Conservation (phyloP, 1,140 invertebrate genomes). For the Gonatopus flavifemur region DNA sequence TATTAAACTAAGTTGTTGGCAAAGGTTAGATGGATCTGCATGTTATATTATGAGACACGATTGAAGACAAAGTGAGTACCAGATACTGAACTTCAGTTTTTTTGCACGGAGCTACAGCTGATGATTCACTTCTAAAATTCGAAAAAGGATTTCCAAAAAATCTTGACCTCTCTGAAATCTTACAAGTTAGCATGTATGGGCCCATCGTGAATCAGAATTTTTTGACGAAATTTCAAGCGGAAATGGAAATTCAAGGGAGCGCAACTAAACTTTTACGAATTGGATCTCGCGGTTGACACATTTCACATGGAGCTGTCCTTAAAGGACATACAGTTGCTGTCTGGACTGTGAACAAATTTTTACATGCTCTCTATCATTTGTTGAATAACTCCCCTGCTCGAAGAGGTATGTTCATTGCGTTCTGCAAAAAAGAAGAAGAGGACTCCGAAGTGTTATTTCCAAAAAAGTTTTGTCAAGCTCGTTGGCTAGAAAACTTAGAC, state of each 20-base stretch:
- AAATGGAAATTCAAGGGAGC: conserved; percentile 1
- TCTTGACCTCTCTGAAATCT: conserved; percentile 12
- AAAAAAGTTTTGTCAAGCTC: conserved; percentile 26
- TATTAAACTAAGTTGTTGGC: conserved; percentile 18
- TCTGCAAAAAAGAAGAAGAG: conserved; percentile 15
- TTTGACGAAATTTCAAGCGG: no score
- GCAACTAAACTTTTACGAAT: background rate
- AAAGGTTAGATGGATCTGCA: conserved; percentile 26
- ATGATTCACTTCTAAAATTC: conserved; percentile 19
- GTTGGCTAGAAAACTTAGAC: conserved; percentile 28
- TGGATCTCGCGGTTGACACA: conserved; percentile 27
- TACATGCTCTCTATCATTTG: conserved; percentile 20
- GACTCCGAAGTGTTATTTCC: conserved; percentile 22
- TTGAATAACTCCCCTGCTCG: conserved; percentile 26
- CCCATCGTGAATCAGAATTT: conserved; percentile 24
- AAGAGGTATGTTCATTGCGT: no score
- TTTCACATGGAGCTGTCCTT: conserved; percentile 28
- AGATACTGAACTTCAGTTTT: conserved; percentile 22
- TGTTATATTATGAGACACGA: conserved; percentile 22
- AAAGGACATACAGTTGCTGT: conserved; percentile 17
- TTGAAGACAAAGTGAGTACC: conserved; percentile 3
- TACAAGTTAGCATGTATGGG: conserved; percentile 33
- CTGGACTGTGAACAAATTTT: conserved; percentile 24
- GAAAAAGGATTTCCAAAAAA: conserved; percentile 4
- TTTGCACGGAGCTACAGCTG: conserved; percentile 12